A percentile compares a stretch with the other conserved stretches of the same genome.
Evolutionary conservation across 35 echinoderm and acorn worm species (phyloP).

Genomic region (Ophioderma brevispina): DNA sequence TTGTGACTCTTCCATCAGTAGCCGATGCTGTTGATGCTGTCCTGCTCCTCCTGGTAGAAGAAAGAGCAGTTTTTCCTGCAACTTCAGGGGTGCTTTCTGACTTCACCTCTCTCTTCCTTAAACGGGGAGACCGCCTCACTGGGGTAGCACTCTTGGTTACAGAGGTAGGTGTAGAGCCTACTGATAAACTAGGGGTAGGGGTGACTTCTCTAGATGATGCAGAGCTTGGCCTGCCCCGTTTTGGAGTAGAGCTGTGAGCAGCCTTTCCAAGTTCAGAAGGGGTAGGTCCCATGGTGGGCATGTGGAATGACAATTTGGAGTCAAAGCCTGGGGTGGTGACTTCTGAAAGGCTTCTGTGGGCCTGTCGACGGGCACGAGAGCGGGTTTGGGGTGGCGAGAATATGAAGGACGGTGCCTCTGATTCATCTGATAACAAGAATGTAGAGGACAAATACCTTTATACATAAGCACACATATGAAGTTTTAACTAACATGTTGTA

Average conservation of each 20-base stretch:
- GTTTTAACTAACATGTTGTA: too few species aligned
- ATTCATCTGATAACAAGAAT: too few species aligned
- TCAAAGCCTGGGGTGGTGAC: slow-evolving; percentile 23
- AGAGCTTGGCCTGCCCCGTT: neutral
- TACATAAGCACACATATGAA: too few species aligned
- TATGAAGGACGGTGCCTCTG: slow-evolving; percentile 65
- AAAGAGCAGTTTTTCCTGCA: neutral
- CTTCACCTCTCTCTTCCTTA: neutral
- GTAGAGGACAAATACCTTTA: too few species aligned
- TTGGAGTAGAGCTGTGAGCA: neutral
- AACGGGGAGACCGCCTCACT: slow-evolving; percentile 4
- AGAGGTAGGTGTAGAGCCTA: slow-evolving; percentile 12
- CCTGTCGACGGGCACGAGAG: slow-evolving; percentile 50
- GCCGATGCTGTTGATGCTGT: too few species aligned
- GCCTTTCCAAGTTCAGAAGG: neutral
- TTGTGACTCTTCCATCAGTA: neutral
- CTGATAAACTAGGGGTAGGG: neutral
- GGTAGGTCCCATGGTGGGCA: slow-evolving; percentile 24
- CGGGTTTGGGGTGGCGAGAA: slow-evolving; percentile 84
- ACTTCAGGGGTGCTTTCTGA: neutral
- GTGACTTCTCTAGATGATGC: neutral
- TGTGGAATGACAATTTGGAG: neutral
- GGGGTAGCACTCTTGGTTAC: neutral
- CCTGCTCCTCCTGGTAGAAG: neutral
- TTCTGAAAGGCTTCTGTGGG: slow-evolving; percentile 30